Percentiles rank a stretch among this genome's conserved stretches.
phyloP scores from a whole-genome alignment of 1,140 invertebrate genomes.

The Apolygus lucorum region DNA sequence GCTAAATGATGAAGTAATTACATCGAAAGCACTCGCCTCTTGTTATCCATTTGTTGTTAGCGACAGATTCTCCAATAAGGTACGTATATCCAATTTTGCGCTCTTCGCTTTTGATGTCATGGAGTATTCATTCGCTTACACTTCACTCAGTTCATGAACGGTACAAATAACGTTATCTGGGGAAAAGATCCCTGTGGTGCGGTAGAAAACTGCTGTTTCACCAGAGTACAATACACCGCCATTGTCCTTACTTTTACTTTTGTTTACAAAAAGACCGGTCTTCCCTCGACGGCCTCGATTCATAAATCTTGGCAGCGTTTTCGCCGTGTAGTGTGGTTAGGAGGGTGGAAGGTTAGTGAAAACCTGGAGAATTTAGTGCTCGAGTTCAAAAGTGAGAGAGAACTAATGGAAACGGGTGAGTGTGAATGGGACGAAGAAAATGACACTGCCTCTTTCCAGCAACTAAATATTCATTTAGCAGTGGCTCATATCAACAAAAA shows the following conservation, averaged over 20 bases:
- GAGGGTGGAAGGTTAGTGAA: not conserved
- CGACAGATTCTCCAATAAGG: too few relatives aligned
- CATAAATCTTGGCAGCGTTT: not conserved
- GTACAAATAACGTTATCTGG: too few relatives aligned
- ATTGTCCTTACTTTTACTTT: not conserved
- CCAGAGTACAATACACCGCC: not conserved
- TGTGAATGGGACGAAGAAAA: not conserved
- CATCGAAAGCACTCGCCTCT: too few relatives aligned
- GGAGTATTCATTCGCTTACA: too few relatives aligned
- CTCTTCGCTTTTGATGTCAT: too few relatives aligned
- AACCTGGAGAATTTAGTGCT: not conserved
- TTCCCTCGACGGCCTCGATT: not conserved
- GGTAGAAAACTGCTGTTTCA: not conserved
- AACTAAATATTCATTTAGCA: not conserved
- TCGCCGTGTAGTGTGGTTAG: not conserved
- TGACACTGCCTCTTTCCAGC: not conserved
- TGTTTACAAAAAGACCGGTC: not conserved
- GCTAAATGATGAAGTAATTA: too few relatives aligned
- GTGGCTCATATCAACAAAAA: too few relatives aligned
- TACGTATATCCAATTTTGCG: too few relatives aligned
- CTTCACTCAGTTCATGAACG: too few relatives aligned
- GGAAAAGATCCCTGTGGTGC: too few relatives aligned
- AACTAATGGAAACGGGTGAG: not conserved
- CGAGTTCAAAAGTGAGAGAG: too few relatives aligned
- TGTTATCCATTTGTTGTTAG: too few relatives aligned